Percentiles rank a stretch among this genome's conserved stretches.
phyloP scores from a whole-genome alignment of 2,797 vertebrate genomes.

The Chloroceryle inda region DNA sequence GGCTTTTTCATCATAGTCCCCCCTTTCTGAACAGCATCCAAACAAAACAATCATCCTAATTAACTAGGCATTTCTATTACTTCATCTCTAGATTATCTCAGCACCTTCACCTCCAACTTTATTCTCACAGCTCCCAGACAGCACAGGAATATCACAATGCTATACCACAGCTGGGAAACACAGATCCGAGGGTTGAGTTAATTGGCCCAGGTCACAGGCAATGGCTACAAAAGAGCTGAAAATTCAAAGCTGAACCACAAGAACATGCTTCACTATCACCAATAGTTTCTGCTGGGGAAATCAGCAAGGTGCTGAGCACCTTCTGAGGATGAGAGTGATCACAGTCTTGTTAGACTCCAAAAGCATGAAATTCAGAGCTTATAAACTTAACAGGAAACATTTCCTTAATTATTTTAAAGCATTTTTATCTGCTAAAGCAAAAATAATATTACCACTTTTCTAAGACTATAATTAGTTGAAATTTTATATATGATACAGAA shows the following conservation, averaged over 20 bases:
- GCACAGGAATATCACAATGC: background rate
- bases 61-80: background rate
- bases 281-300: background rate
- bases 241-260: background rate
- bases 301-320: background rate
- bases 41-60: background rate
- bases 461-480: background rate
- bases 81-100: background rate
- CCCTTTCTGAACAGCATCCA: background rate
- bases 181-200: background rate
- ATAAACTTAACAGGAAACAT: background rate
- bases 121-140: background rate
- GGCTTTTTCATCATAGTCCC: fast-evolving
- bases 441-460: background rate
- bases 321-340: background rate
- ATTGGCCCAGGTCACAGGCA: background rate
- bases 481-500: background rate
- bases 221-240: background rate
- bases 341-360: background rate
- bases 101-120: background rate
- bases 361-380: background rate
- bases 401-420: background rate
- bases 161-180: background rate
- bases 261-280: background rate
- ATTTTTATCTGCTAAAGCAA: background rate